Evolutionary conservation across 2,113 vertebrate species (phyloP).

Genomic region (Semnornis frantzii): DNA sequence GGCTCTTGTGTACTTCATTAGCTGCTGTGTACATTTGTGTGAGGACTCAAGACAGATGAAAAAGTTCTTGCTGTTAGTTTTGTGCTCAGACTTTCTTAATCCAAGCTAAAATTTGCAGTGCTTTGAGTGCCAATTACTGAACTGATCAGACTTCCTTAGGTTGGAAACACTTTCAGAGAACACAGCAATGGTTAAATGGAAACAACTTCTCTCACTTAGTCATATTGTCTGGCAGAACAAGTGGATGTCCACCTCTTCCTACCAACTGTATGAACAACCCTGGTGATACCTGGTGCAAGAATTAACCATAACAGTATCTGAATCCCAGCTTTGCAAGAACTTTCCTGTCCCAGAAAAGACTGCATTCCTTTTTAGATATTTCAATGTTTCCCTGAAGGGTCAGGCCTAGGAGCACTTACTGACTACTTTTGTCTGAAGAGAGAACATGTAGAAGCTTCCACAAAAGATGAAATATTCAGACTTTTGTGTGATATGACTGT

Average conservation of each 20-base stretch:
- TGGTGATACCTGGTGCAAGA: background rate
- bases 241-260: background rate
- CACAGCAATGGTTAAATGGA: background rate
- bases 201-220: background rate
- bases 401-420: background rate
- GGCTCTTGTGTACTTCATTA: background rate
- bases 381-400: fast-evolving
- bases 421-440: background rate
- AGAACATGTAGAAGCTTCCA: fast-evolving
- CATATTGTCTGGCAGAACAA: background rate
- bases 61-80: background rate
- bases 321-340: background rate
- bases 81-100: background rate
- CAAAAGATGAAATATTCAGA: background rate
- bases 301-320: background rate
- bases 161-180: background rate
- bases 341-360: background rate
- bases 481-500: background rate
- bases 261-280: background rate
- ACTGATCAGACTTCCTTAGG: background rate
- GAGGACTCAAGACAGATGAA: background rate
- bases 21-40: background rate
- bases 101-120: background rate
- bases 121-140: background rate
- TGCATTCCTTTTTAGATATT: background rate